Conservation (phyloP, 2,797 vertebrate genomes). For the Acipenser transmontanus region DNA sequence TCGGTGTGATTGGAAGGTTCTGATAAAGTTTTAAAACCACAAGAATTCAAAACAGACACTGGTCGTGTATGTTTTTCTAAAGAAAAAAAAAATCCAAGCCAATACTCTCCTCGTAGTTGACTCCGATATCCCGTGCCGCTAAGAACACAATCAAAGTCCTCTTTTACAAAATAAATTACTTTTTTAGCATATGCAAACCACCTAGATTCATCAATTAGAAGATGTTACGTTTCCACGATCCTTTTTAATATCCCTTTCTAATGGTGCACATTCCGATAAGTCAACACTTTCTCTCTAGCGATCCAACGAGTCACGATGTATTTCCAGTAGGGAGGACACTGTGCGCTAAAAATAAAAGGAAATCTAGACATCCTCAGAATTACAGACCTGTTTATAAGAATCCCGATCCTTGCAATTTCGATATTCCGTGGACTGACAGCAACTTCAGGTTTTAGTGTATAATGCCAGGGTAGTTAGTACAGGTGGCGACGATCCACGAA, state of each 20-base stretch:
- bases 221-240: too few species aligned
- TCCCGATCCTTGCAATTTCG: conserved; percentile 2
- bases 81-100: conserved; percentile 19
- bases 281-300: conserved; percentile 16
- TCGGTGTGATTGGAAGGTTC: not conserved
- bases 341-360: conserved; percentile 5
- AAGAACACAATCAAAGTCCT: conserved; percentile 3
- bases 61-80: conserved; percentile 15
- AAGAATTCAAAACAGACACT: conserved; percentile 20
- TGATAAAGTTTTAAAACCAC: conserved; percentile 17
- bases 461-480: conserved; percentile 14
- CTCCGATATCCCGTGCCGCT: not conserved
- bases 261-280: too few species aligned
- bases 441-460: conserved; percentile 4
- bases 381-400: conserved; percentile 5
- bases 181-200: conserved; percentile 1
- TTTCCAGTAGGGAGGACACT: conserved; percentile 15
- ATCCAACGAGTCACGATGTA: conserved; percentile 16
- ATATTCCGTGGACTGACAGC: conserved; percentile 11
- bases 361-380: conserved; percentile 20
- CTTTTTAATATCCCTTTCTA: too few species aligned
- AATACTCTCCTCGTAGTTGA: conserved; percentile 2
- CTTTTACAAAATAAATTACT: conserved; percentile 3
- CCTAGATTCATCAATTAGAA: not conserved
- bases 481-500: conserved; percentile 45